Evolutionary conservation across 2,888 invertebrate species (phyloP).

Genomic region (Iphiclides podalirius): DNA sequence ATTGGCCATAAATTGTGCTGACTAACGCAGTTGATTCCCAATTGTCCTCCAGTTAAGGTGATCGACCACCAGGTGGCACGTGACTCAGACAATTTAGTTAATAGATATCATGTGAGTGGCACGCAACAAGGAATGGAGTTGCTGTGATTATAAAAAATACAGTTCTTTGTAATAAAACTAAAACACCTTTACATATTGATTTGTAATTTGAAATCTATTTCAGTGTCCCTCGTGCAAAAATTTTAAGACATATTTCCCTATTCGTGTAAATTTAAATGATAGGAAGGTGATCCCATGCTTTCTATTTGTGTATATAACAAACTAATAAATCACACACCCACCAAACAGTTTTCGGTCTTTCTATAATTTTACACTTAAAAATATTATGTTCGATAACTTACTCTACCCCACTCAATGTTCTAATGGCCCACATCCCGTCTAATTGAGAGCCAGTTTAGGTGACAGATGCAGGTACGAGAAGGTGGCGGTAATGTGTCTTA

Average conservation of each 20-base stretch:
- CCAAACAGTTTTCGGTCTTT: too few relatives aligned
- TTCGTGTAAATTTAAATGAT: too few relatives aligned
- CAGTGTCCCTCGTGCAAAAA: too few relatives aligned
- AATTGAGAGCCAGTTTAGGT: conserved; percentile 62
- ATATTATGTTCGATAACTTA: too few relatives aligned
- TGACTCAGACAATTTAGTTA: conserved; percentile 61
- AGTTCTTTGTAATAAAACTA: neutral
- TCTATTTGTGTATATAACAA: too few relatives aligned
- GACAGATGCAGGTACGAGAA: conserved; percentile 56
- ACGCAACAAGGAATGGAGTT: conserved; percentile 28
- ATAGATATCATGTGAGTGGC: conserved; percentile 40
- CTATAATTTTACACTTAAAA: too few relatives aligned
- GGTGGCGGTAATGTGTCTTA: conserved; percentile 23
- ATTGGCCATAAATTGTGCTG: too few relatives aligned
- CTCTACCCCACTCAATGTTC: conserved; percentile 34
- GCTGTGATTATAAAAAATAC: neutral
- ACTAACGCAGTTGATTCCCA: conserved; percentile 21
- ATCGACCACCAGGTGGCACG: conserved; percentile 62
- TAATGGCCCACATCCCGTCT: conserved; percentile 50
- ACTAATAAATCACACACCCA: too few relatives aligned
- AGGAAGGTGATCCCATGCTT: too few relatives aligned
- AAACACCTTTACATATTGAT: neutral
- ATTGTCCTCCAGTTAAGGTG: conserved; percentile 43
- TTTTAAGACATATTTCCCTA: too few relatives aligned
- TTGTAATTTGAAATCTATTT: too few relatives aligned